Evolutionary conservation across 2,888 invertebrate species (phyloP).

Genomic region (Folsomia manolachei): DNA sequence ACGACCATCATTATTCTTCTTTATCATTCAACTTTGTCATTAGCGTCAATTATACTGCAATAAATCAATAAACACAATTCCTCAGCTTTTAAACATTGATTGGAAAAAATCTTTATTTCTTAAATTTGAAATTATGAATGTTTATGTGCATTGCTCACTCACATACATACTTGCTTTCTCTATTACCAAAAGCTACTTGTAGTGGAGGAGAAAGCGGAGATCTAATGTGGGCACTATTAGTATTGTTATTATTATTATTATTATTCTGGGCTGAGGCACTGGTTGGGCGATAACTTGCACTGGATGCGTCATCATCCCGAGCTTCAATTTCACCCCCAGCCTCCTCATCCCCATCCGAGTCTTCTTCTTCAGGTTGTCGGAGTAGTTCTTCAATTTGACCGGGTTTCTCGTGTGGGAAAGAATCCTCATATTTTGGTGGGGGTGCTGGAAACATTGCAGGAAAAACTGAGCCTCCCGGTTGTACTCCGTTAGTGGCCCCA

Average conservation of each 20-base stretch:
- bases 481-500: constrained; percentile 30
- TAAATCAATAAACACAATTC: no score
- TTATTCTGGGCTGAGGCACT: neutral
- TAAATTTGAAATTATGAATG: no score
- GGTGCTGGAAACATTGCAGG: constrained; percentile 43
- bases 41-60: no score
- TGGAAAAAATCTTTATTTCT: no score
- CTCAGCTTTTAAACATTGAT: no score
- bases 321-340: neutral
- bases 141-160: no score
- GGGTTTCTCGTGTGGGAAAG: constrained; percentile 48
- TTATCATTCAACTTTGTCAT: no score
- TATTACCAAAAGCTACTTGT: neutral
- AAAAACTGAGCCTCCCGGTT: constrained; percentile 24
- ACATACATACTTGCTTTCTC: constrained; percentile 7
- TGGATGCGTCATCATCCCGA: neutral
- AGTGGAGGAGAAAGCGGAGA: neutral
- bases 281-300: neutral
- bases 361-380: constrained; percentile 45
- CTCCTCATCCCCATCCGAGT: constrained; percentile 30
- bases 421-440: constrained; percentile 47
- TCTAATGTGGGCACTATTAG: neutral
- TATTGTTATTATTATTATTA: no score
- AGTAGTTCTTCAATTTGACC: constrained; percentile 50
- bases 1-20: no score